These are phyloP conservation scores for Acridotheres tristis DNA, from an alignment of 2,797 vertebrate species.

Conservation along the genomic window DNA sequence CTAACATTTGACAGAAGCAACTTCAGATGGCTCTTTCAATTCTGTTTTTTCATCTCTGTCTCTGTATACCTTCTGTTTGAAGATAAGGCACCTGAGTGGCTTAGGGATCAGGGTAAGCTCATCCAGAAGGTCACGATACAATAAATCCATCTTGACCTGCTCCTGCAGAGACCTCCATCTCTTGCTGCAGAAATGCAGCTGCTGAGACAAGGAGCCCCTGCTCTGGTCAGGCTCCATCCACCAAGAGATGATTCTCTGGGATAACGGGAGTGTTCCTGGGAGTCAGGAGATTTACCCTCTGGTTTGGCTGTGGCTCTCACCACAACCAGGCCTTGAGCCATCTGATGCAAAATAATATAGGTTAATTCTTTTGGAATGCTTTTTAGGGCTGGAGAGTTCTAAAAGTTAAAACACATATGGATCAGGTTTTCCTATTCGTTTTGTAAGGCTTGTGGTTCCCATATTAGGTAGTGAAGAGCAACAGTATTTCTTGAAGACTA, in stretches of 20 bases:
- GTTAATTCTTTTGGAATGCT: background rate
- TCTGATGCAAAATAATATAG: background rate
- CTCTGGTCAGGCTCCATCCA: background rate
- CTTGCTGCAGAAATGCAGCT: background rate
- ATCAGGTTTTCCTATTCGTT: background rate
- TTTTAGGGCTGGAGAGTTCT: background rate
- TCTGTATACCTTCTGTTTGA: conserved; percentile 2
- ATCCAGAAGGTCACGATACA: background rate
- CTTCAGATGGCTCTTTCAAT: conserved; percentile 21
- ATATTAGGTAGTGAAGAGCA: background rate
- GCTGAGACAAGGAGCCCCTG: background rate
- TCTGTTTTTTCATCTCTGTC: background rate
- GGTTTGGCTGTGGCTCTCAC: background rate
- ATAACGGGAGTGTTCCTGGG: background rate
- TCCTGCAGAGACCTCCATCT: background rate
- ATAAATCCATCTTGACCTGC: background rate
- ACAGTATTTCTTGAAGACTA: background rate
- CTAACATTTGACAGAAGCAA: background rate
- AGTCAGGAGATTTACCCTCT: background rate
- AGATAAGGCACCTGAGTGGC: background rate
- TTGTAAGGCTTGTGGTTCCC: background rate
- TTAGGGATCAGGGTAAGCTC: background rate
- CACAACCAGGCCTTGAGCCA: background rate
- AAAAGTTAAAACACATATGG: background rate
- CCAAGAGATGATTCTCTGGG: rapidly evolving